Evolutionary conservation across 2,113 vertebrate genomes (phyloP).

Genomic region (Trogon melanurus): DNA sequence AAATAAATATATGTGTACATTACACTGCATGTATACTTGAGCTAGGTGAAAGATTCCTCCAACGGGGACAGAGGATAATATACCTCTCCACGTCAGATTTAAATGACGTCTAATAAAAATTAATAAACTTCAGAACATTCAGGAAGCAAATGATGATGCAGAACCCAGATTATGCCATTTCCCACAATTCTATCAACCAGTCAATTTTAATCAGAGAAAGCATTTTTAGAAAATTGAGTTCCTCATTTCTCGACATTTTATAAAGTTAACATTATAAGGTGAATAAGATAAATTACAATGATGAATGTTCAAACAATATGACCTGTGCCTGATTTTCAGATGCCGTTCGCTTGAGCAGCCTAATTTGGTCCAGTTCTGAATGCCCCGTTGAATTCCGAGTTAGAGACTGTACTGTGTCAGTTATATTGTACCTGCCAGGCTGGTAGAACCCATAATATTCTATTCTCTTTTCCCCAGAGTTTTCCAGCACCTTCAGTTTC

Average conservation of each 20-base stretch:
- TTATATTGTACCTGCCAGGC: conserved; percentile 75
- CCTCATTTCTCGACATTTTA: background rate
- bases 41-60: background rate
- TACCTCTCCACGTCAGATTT: background rate
- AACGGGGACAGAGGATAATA: background rate
- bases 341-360: conserved; percentile 70
- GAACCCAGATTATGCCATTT: background rate
- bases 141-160: background rate
- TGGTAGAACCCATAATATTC: conserved; percentile 85
- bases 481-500: conserved; percentile 71
- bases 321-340: conserved; percentile 80
- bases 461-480: conserved; percentile 76
- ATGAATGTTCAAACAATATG: conserved; percentile 84
- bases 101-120: background rate
- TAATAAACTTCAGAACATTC: background rate
- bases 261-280: background rate
- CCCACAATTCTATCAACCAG: background rate
- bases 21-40: background rate
- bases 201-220: background rate
- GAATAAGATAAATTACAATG: conserved; percentile 59
- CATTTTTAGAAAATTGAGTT: background rate
- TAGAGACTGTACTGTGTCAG: conserved; percentile 60
- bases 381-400: conserved; percentile 47
- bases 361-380: conserved; percentile 73
- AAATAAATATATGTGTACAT: background rate